phyloP scores from a whole-genome alignment of 2,888 invertebrate species.

The Lepeophtheirus nordmannii region DNA sequence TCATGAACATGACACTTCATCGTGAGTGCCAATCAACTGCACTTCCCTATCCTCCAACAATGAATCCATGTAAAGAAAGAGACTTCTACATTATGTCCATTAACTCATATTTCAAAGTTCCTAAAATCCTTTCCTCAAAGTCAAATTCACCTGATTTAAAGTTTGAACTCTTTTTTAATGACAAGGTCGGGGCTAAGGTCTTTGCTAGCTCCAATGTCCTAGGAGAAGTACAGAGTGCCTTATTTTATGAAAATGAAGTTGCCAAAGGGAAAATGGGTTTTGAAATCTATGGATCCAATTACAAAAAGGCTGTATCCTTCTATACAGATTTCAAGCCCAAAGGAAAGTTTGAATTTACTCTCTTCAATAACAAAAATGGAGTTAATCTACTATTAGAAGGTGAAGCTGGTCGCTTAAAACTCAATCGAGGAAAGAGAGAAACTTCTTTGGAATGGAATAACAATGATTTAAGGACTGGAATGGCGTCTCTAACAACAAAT shows the following conservation, averaged over 20 bases:
- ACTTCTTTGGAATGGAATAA: background rate
- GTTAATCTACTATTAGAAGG: background rate
- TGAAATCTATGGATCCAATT: background rate
- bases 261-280: background rate
- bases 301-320: background rate
- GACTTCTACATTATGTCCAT: background rate
- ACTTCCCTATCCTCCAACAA: background rate
- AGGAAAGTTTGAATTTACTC: background rate
- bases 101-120: background rate
- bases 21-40: background rate
- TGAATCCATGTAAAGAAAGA: background rate
- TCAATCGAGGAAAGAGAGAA: background rate
- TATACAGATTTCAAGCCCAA: background rate
- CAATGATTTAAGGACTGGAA: background rate
- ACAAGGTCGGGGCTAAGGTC: background rate
- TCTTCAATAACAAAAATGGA: background rate
- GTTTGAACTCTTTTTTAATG: background rate
- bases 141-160: background rate
- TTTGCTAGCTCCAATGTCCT: background rate
- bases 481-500: background rate
- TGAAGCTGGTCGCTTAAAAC: background rate
- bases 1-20: background rate
- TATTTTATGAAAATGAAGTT: background rate
- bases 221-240: background rate
- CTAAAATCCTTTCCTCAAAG: background rate